A percentile compares a stretch with the other conserved stretches of the same genome.
Evolutionary conservation across 2,888 invertebrate species (phyloP).

Genomic region (Agonopterix alstromeriana): DNA sequence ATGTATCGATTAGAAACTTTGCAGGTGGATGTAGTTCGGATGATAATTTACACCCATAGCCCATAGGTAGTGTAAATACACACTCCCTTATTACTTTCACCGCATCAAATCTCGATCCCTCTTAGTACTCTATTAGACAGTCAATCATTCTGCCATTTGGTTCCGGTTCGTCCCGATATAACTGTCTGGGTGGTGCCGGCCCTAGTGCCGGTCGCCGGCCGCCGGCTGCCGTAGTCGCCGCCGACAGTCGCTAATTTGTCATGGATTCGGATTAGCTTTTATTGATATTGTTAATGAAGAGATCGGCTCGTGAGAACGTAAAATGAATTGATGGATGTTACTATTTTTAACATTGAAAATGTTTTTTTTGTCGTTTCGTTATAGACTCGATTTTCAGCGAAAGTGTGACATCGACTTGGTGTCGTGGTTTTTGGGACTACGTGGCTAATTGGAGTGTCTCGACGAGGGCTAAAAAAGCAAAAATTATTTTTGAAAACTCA

Average conservation of each 20-base stretch:
- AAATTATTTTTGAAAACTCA: no score
- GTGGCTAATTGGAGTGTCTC: no score
- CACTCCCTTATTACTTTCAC: background rate
- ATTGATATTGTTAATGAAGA: constrained; percentile 22
- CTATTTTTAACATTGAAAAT: no score
- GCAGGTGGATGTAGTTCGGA: no score
- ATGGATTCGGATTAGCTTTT: constrained; percentile 29
- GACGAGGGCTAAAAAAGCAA: no score
- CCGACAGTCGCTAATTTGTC: constrained; percentile 29
- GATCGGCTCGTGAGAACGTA: constrained; percentile 31
- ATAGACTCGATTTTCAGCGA: no score
- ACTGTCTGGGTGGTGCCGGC: constrained; percentile 41
- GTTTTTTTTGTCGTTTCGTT: no score
- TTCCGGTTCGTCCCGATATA: constrained; percentile 42
- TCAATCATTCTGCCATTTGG: constrained; percentile 56
- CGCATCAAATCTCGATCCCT: constrained; percentile 16
- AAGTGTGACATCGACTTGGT: no score
- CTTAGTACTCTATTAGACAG: constrained; percentile 37
- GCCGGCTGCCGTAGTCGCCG: background rate
- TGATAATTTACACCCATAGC: background rate
- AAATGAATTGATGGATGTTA: background rate
- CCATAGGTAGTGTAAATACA: no score
- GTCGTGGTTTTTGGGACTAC: no score
- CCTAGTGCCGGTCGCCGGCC: constrained; percentile 3
- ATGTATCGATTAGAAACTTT: no score